A percentile compares a stretch with the other conserved stretches of the same genome.
Evolutionary conservation across 92 coral and sea anemone genomes (phyloP).

Genomic region (Umimayanthus chanpuru): DNA sequence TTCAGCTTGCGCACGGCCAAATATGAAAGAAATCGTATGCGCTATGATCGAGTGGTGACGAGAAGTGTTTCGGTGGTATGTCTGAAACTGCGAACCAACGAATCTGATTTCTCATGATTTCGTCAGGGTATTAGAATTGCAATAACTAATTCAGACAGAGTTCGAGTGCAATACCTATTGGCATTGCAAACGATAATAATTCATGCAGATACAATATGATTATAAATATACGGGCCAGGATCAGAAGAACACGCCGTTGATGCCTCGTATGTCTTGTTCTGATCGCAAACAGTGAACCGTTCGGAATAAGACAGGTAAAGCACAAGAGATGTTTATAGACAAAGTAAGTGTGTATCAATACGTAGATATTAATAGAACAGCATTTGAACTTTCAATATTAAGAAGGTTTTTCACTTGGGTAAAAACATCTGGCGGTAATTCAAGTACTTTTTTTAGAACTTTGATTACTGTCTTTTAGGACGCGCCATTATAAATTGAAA

Average conservation of each 20-base stretch:
- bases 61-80: slow-evolving; percentile 19
- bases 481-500: no score
- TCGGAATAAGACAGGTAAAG: background rate
- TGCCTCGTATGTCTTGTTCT: no score
- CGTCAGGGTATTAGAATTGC: slow-evolving; percentile 7
- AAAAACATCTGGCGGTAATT: no score
- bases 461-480: background rate
- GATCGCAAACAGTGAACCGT: no score
- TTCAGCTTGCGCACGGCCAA: slow-evolving; percentile 4
- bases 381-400: no score
- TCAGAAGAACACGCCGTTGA: slow-evolving; percentile 14
- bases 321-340: background rate
- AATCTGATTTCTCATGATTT: slow-evolving; percentile 14
- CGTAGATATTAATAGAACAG: no score
- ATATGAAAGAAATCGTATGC: slow-evolving; percentile 15
- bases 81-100: slow-evolving; percentile 10
- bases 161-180: slow-evolving; percentile 26
- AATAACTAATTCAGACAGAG: slow-evolving; percentile 13
- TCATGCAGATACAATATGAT: slow-evolving; percentile 23
- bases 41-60: slow-evolving; percentile 10
- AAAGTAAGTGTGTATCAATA: no score
- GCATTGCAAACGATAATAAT: slow-evolving; percentile 16
- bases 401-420: no score
- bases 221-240: background rate
- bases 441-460: no score